Base-by-base conservation (phyloP, 2,113 vertebrate species). In the Cromileptes altivelis region DNA sequence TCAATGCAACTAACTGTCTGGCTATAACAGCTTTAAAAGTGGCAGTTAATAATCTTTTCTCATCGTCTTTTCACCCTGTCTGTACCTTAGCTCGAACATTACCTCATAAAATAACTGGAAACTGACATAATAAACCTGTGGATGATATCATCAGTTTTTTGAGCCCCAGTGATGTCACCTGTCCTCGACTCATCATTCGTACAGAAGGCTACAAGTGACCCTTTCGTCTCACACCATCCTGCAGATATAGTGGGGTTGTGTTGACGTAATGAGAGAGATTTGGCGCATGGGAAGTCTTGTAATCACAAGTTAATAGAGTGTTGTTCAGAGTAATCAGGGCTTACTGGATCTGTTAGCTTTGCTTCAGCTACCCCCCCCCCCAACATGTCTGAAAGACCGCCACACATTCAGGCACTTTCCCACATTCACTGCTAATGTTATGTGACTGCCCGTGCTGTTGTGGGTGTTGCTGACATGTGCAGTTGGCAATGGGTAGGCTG, bases 101-200 rank as follows among this genome's bases (percentile, higher is more conserved):
- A 18, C 9, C 61, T 88, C 61, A 80, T 56, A 49, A 3, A 53
- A 45, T 76, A 9, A 45, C 56, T 52, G 52, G 52, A 84, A 80
- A 55, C 25, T 56, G 47, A 73, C 30, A 42, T 27, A 17, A 17
- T 69, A 18, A 71, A 64, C 40, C 3, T 53, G 23, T 60, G 40
- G 58, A 53, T 71, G 11, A 86, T 25, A 47, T 80, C 60, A 1
- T 70, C 13, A 12, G 42, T 60, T 68, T 68, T n/a, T 15, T 8
- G 9, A 68, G 15, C 42, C 4, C 42, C 21, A 37, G n/a, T 86
- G 80, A 67, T 45, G 56, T 81, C 70, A 74, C 64, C 62, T 69
- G 45, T 61, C n/a, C 6, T 37, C 82, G 58, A 80, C 21, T 85
- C 72, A 49, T 70, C 50, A 52, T n/a, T 23, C 33, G 53, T 15